phyloP scores from a whole-genome alignment of 2,888 invertebrate species.

The Sisyra terminalis region DNA sequence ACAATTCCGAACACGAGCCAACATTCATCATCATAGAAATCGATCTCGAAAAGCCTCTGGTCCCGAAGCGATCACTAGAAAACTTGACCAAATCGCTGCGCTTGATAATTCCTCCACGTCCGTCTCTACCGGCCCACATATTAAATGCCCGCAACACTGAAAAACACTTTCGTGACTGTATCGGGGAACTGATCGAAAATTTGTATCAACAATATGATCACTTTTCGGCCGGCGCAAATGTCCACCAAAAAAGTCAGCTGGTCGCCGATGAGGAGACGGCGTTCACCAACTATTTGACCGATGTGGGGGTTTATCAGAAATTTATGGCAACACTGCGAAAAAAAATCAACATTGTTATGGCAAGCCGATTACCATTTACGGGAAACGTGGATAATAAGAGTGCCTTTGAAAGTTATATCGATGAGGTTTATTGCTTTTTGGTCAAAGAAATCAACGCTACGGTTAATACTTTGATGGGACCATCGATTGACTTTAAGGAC shows the following conservation, averaged over 20 bases:
- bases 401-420: conserved; percentile 16
- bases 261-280: not conserved
- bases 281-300: not conserved
- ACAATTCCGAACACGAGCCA: conserved; percentile 19
- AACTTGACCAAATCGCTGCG: conserved; percentile 18
- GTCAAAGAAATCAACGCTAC: conserved; percentile 17
- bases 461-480: conserved; percentile 4
- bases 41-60: conserved; percentile 20
- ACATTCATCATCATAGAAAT: conserved; percentile 24
- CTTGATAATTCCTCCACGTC: conserved; percentile 11
- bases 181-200: conserved; percentile 18
- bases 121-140: conserved; percentile 15
- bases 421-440: conserved; percentile 19
- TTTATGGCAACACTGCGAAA: conserved; percentile 5
- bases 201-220: conserved; percentile 14
- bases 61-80: conserved; percentile 17
- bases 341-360: conserved; percentile 5
- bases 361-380: conserved; percentile 7
- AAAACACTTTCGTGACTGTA: conserved; percentile 18
- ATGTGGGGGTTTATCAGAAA: not conserved
- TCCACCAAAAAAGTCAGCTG: too few relatives aligned
- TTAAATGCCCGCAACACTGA: conserved; percentile 17
- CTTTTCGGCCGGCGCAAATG: conserved; percentile 13
- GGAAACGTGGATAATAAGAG: conserved; percentile 1
- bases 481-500: not conserved